Conservation (phyloP, 2,113 vertebrate species). For the Piaya cayana region DNA sequence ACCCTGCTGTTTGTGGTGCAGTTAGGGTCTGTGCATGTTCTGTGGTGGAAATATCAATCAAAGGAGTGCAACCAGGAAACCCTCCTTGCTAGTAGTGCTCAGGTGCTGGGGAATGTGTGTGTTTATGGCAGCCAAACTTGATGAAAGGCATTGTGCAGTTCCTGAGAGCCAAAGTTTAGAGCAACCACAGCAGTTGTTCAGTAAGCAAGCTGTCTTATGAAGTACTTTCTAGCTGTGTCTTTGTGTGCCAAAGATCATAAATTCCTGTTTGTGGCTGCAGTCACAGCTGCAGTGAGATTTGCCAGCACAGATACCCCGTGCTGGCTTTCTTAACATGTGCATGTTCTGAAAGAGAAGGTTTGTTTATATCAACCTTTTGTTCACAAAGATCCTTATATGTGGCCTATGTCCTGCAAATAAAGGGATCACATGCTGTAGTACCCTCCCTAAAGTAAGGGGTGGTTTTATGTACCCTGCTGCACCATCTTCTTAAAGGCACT, state of each 20-base stretch:
- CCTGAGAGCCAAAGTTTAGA: not conserved
- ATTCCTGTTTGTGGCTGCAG: constrained; percentile 5
- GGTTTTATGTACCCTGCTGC: not conserved
- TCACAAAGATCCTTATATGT: constrained; percentile 8
- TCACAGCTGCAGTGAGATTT: not conserved
- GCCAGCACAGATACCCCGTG: not conserved
- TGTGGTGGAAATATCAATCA: accelerated
- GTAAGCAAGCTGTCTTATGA: not conserved
- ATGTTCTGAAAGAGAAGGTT: constrained; percentile 2
- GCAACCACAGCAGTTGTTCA: not conserved
- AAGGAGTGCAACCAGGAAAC: not conserved
- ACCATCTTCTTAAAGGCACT: not conserved
- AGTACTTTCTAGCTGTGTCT: not conserved
- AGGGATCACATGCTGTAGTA: not conserved
- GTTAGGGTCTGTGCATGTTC: not conserved
- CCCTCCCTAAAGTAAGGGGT: not conserved
- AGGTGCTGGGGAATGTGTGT: not conserved
- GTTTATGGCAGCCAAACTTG: not conserved
- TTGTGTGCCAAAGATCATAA: constrained; percentile 19
- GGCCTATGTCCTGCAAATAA: not conserved
- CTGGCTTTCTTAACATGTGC: not conserved
- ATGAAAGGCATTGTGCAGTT: not conserved
- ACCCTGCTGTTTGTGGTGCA: not conserved
- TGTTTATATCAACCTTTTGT: constrained; percentile 40
- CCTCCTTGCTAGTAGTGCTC: not conserved